Evolutionary conservation across 2,113 vertebrate species (phyloP).

Genomic region (Elephas maximus): DNA sequence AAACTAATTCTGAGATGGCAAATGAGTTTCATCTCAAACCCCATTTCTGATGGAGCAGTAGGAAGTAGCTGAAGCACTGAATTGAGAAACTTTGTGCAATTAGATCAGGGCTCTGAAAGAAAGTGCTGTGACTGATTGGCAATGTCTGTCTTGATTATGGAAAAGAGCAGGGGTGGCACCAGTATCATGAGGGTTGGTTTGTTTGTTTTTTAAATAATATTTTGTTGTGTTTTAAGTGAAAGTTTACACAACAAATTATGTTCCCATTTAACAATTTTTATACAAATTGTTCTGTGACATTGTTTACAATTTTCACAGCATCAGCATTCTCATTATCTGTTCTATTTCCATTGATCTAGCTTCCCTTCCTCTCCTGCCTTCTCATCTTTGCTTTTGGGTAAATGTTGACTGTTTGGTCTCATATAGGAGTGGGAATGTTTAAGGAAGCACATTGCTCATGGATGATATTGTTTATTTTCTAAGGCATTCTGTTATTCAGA

Average conservation of each 20-base stretch:
- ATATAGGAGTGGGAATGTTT: neutral
- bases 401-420: neutral
- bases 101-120: neutral
- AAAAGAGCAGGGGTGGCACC: neutral
- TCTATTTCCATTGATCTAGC: neutral
- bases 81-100: neutral
- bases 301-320: neutral
- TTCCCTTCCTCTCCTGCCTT: neutral
- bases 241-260: neutral
- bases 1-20: neutral
- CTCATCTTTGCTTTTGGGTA: neutral
- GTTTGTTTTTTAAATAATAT: neutral
- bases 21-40: neutral
- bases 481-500: neutral
- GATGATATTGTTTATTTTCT: neutral
- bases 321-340: neutral
- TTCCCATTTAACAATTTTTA: neutral
- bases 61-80: neutral
- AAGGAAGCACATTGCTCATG: neutral
- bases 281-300: neutral
- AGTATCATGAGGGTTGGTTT: too few relatives aligned
- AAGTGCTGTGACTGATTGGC: neutral
- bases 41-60: neutral
- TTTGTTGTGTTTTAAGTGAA: neutral
- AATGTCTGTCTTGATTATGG: neutral